Percentiles rank a stretch among this genome's conserved stretches.
Conservation (phyloP, 2,113 vertebrate species). For the Stomatorhinus ivindoensis region DNA sequence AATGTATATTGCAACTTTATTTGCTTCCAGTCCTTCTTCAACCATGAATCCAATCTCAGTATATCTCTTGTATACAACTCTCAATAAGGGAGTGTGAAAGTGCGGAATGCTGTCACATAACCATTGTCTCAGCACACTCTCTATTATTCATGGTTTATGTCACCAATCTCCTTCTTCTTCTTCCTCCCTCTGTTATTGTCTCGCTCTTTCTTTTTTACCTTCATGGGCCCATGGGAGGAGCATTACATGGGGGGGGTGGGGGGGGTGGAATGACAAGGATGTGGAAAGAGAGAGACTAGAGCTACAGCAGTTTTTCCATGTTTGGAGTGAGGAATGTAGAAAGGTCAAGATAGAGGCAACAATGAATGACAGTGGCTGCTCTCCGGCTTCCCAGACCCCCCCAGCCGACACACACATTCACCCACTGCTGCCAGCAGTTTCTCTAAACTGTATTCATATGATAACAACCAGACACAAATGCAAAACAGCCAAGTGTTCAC, state of each 20-base stretch:
- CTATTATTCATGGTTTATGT: background rate
- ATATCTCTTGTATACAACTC: background rate
- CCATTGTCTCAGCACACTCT: background rate
- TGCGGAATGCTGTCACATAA: background rate
- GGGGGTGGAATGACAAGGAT: background rate
- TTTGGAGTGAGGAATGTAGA: constrained; percentile 13
- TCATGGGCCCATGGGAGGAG: background rate
- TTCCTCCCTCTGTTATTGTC: background rate
- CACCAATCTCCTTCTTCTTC: background rate
- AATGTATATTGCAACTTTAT: background rate
- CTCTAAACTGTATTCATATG: background rate
- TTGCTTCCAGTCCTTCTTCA: background rate
- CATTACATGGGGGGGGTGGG: background rate
- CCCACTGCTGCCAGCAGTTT: background rate
- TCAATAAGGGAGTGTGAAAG: background rate
- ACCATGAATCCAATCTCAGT: background rate
- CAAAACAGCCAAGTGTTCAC: background rate
- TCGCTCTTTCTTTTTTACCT: background rate
- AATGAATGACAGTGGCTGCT: constrained; percentile 7
- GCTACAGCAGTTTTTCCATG: constrained; percentile 8
- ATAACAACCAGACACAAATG: background rate
- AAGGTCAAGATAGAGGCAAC: constrained; percentile 7
- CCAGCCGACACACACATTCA: background rate
- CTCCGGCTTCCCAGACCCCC: background rate
- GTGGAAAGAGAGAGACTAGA: background rate